Base-by-base conservation (phyloP, 2,888 invertebrate species). In the Thelaira solivaga region DNA sequence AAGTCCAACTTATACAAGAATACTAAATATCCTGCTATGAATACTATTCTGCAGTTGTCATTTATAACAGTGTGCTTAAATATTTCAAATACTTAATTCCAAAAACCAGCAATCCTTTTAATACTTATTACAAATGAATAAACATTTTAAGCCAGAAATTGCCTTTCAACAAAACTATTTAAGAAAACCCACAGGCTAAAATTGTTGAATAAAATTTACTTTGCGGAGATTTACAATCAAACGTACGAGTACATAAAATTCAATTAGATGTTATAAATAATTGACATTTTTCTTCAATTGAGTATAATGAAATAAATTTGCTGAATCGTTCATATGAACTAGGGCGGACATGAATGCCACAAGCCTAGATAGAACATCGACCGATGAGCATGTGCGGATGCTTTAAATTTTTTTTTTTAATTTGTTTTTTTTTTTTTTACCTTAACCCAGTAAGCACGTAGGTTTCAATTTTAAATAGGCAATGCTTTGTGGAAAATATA, bases 61-160 rank as follows among this genome's bases (percentile, higher is more conserved):
- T 75, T 75, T 75, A 75, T 75, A 59, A 74, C 74, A 74, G n/a
- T 67, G 74, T 68, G 43, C 61, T 57, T 53, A 53, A 68, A 61
- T 61, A 75, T 75, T 75, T 68, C 67, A 75, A 75, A n/a, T n/a
- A n/a, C n/a, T 75, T 75, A 75, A 61, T 74, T 36, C 36, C 36
- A 24, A 67, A 67, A 67, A 22, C 51, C 45, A 68, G 45, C 29
- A 31, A 39, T 55, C 36, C 45, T 62, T 49, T 39, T 59, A n/a
- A n/a, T 64, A n/a, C 26, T 29, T 53, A 26, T 62, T 22, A 26
- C 26, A 55, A 57, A 24, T 45, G 55, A 67, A 55, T 26, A 36
- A 55, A 45, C 55, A 55, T 43, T 67, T 67, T 18, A 24, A 18
- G 36, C 47, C 47, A 68, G 36, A 57, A 22, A 34, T 7, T 31